phyloP scores from a whole-genome alignment of 2,113 vertebrate species.

The Cryptomyrus ogoouensis region DNA sequence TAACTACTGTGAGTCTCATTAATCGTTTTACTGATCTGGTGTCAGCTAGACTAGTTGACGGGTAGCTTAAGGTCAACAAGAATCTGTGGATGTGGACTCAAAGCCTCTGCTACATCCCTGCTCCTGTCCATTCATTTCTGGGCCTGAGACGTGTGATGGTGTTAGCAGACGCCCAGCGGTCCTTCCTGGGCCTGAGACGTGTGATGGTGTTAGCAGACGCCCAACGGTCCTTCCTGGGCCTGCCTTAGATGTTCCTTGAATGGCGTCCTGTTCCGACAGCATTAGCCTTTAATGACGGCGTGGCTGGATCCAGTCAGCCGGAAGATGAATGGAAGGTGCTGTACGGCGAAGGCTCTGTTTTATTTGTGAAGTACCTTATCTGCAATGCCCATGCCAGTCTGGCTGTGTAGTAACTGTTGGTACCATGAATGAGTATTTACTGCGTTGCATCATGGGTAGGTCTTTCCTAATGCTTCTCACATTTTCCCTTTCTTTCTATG shows the following conservation, averaged over 20 bases:
- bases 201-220: not conserved
- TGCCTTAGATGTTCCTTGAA: not conserved
- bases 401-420: not conserved
- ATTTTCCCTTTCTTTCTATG: not conserved
- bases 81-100: not conserved
- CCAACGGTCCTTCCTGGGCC: not conserved
- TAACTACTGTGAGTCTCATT: not conserved
- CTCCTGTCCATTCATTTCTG: not conserved
- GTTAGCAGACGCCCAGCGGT: not conserved
- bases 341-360: not conserved
- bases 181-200: not conserved
- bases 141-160: not conserved
- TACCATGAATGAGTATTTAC: not conserved
- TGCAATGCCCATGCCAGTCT: not conserved
- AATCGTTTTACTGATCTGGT: not conserved
- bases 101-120: not conserved
- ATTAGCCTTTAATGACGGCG: not conserved
- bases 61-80: conserved; percentile 35
- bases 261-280: not conserved
- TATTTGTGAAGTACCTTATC: not conserved
- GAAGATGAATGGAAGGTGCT: conserved; percentile 6
- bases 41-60: not conserved
- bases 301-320: not conserved
- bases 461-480: not conserved
- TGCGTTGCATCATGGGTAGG: not conserved